Conservation (phyloP, 2,888 invertebrate species). For the Beris morrisii region DNA sequence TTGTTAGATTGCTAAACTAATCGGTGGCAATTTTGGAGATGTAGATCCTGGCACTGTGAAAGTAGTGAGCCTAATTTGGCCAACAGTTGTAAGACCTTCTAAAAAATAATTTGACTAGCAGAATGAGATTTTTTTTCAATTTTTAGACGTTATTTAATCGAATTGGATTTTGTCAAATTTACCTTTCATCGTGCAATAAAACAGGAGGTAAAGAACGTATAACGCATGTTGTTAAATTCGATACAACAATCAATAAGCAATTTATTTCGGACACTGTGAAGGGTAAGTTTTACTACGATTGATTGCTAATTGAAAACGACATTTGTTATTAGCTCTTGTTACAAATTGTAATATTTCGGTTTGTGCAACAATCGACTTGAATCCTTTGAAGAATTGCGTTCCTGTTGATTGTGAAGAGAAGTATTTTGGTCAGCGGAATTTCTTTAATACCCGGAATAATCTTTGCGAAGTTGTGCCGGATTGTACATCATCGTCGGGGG, state of each 20-base stretch:
- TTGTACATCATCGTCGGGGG: constrained; percentile 34
- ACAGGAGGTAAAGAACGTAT: constrained; percentile 42
- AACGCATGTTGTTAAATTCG: constrained; percentile 37
- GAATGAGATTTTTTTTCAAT: constrained; percentile 1
- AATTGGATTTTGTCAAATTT: constrained; percentile 49
- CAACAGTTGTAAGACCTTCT: constrained; percentile 46
- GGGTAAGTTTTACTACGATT: background rate
- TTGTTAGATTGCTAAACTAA: constrained; percentile 45
- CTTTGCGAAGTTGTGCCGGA: constrained; percentile 45
- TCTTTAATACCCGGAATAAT: constrained; percentile 53
- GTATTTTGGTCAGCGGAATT: constrained; percentile 59
- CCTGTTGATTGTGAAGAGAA: constrained; percentile 61
- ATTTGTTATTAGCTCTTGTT: background rate
- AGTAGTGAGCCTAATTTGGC: constrained; percentile 50
- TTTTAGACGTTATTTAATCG: constrained; percentile 51
- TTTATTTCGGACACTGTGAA: background rate
- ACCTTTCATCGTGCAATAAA: constrained; percentile 43
- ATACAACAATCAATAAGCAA: constrained; percentile 34
- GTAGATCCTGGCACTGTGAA: constrained; percentile 46
- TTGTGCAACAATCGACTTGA: constrained; percentile 55
- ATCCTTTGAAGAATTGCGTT: constrained; percentile 57
- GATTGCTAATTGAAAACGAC: too few species aligned
- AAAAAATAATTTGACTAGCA: background rate
- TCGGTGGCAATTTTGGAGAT: constrained; percentile 50
- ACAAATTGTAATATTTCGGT: background rate